These are phyloP conservation scores for Tiliacea aurago DNA, from an alignment of 2,888 invertebrate genomes.

Conservation along the genomic window DNA sequence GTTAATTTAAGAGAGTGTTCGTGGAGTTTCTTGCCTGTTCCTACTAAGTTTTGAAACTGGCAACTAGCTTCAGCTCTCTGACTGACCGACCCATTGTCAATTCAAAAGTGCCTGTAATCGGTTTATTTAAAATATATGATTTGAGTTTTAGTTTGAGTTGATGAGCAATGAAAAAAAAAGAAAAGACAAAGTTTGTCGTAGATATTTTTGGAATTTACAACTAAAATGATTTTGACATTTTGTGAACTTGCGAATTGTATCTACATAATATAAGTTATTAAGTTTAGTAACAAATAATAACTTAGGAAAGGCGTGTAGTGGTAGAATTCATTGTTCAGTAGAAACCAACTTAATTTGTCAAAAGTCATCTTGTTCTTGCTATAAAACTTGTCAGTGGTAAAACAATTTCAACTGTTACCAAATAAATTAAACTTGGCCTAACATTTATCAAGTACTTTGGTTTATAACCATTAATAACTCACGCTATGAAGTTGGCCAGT, in stretches of 20 bases:
- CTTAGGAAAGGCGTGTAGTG: not conserved
- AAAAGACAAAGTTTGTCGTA: not conserved
- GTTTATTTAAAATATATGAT: too few species aligned
- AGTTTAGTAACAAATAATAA: not conserved
- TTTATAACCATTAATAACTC: not conserved
- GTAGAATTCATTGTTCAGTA: not conserved
- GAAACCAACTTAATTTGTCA: not conserved
- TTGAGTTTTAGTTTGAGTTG: not conserved
- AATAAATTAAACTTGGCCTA: not conserved
- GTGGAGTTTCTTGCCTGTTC: too few species aligned
- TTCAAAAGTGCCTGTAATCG: too few species aligned
- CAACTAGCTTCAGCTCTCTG: too few species aligned
- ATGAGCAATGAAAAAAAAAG: not conserved
- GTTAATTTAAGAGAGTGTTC: too few species aligned
- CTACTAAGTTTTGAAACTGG: too few species aligned
- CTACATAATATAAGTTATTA: too few species aligned
- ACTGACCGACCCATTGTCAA: too few species aligned
- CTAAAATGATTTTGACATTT: conserved; percentile 6
- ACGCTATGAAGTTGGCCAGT: not conserved
- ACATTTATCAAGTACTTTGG: not conserved
- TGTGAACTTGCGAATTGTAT: not conserved
- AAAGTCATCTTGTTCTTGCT: not conserved
- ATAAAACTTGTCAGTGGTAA: too few species aligned
- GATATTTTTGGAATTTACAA: conserved; percentile 11
- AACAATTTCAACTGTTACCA: not conserved